phyloP scores from a whole-genome alignment of 2,113 vertebrate genomes.

The rabbit (Oryctolagus cuniculus) region DNA sequence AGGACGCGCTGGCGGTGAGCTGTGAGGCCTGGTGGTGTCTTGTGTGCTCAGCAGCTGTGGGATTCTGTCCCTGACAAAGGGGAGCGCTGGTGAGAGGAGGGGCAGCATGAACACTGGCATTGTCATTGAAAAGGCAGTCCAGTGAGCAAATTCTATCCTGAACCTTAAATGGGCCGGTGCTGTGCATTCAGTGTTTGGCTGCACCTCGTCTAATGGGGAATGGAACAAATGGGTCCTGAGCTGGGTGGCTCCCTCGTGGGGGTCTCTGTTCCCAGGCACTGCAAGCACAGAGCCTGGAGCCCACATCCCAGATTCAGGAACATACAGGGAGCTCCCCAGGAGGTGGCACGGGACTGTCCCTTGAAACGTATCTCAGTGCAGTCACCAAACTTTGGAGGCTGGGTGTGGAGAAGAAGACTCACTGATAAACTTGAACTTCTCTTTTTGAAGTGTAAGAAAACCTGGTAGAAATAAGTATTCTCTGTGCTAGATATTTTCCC shows the following conservation, averaged over 20 bases:
- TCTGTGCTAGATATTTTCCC: not conserved
- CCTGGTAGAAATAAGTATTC: not conserved
- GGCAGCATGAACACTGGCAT: accelerated
- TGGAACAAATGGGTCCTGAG: not conserved
- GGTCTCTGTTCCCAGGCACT: not conserved
- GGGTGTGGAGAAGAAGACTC: not conserved
- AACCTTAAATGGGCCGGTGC: not conserved
- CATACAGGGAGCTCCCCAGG: not conserved
- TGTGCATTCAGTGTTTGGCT: too few relatives aligned
- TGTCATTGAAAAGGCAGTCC: not conserved
- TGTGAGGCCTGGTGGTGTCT: not conserved
- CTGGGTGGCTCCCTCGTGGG: accelerated
- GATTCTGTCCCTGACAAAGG: not conserved
- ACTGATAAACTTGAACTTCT: not conserved
- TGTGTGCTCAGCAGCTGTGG: accelerated
- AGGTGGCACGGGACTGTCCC: not conserved
- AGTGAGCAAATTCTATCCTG: not conserved
- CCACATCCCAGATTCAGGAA: not conserved
- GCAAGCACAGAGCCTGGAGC: not conserved
- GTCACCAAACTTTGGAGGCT: not conserved
- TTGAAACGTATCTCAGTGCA: not conserved
- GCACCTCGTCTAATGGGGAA: not conserved
- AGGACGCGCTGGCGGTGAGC: accelerated
- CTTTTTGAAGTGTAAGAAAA: not conserved
- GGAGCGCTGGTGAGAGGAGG: not conserved